Percentiles rank a stretch among this genome's conserved stretches.
Evolutionary conservation across 2,797 vertebrate genomes (phyloP).

Genomic region (Amblyopsis hoosieri): DNA sequence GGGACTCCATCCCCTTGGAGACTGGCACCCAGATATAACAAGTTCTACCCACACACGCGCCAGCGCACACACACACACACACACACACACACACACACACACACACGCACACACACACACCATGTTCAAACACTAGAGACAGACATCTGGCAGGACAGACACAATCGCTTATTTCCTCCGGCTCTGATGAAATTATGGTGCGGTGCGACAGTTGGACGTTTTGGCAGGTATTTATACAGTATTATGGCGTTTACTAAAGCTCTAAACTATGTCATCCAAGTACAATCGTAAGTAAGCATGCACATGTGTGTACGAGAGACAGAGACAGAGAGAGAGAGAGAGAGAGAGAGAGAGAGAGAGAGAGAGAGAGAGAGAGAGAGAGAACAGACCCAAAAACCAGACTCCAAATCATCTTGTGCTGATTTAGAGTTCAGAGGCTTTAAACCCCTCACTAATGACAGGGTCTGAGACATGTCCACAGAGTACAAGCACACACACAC

Average conservation of each 20-base stretch:
- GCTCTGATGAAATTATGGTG: no score
- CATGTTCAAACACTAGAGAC: slow-evolving; percentile 2
- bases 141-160: slow-evolving; percentile 1
- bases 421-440: slow-evolving; percentile 74
- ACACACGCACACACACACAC: no score
- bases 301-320: slow-evolving; percentile 17
- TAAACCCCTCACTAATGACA: slow-evolving; percentile 72
- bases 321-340: background rate
- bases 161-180: background rate
- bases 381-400: slow-evolving; percentile 48
- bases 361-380: slow-evolving; percentile 6
- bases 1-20: slow-evolving; percentile 10
- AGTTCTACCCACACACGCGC: slow-evolving; percentile 4
- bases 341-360: no score
- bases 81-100: no score
- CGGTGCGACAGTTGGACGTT: no score
- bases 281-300: slow-evolving; percentile 21
- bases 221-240: no score
- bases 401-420: slow-evolving; percentile 73
- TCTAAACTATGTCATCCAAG: slow-evolving; percentile 31
- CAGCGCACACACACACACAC: no score
- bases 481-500: slow-evolving; percentile 21
- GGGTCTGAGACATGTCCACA: slow-evolving; percentile 55
- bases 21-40: slow-evolving; percentile 30
- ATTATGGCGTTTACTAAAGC: slow-evolving; percentile 17